Evolutionary conservation across 2,888 invertebrate genomes (phyloP).

Genomic region (Drosophila niveifrons): DNA sequence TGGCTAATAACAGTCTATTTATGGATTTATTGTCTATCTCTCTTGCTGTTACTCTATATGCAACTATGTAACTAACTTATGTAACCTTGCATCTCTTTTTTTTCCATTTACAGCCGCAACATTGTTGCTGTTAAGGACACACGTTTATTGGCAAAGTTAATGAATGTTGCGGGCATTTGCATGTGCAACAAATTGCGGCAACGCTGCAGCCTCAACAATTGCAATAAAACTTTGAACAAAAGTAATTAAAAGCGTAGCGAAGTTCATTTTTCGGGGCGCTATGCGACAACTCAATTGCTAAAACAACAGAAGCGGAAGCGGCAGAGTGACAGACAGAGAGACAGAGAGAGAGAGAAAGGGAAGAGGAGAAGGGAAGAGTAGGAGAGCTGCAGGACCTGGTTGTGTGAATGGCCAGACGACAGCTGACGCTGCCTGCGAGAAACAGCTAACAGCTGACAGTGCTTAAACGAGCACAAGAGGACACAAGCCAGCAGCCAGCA

Average conservation of each 20-base stretch:
- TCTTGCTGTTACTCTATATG: neutral
- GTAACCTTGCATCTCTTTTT: neutral
- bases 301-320: constrained; percentile 13
- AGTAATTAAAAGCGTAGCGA: constrained; percentile 59
- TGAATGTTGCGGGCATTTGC: constrained; percentile 58
- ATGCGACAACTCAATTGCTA: constrained; percentile 66
- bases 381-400: constrained; percentile 8
- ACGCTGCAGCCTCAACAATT: constrained; percentile 44
- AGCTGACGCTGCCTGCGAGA: constrained; percentile 52
- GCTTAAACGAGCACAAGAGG: constrained; percentile 16
- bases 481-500: neutral
- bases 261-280: constrained; percentile 50
- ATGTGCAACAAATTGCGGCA: constrained; percentile 45
- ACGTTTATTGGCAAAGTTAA: constrained; percentile 51
- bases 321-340: neutral
- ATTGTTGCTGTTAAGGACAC: constrained; percentile 12
- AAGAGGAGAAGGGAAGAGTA: constrained; percentile 6
- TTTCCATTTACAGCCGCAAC: constrained; percentile 16
- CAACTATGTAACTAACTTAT: neutral
- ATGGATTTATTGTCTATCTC: constrained; percentile 5
- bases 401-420: constrained; percentile 64
- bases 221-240: constrained; percentile 72
- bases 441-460: constrained; percentile 62
- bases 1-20: constrained; percentile 55
- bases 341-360: neutral